These are phyloP conservation scores for Saturnia japonica DNA, from an alignment of 2,888 invertebrate species.

Conservation along the genomic window DNA sequence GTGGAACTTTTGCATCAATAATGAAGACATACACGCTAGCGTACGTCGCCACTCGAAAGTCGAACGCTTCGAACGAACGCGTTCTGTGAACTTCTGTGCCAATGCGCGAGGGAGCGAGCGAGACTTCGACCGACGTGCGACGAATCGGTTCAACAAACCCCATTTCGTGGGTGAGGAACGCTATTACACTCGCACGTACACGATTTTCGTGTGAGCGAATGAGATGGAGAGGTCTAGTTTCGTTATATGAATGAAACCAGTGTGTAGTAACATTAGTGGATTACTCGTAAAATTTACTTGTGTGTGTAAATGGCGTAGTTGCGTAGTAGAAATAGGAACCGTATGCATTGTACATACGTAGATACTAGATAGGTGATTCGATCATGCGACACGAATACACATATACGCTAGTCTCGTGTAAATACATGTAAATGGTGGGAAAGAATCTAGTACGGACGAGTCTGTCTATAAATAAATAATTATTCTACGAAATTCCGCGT, in stretches of 20 bases:
- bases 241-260: conserved; percentile 79
- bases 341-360: conserved; percentile 35
- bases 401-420: conserved; percentile 60
- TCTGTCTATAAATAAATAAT: conserved; percentile 17
- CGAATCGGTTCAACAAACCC: conserved; percentile 77
- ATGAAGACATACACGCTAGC: conserved; percentile 75
- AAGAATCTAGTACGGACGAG: conserved; percentile 16
- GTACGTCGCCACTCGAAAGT: conserved; percentile 72
- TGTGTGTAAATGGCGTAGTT: conserved; percentile 50
- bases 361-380: conserved; percentile 48
- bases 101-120: conserved; percentile 77
- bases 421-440: conserved; percentile 19
- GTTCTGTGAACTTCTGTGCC: conserved; percentile 49
- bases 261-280: conserved; percentile 67
- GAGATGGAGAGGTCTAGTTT: conserved; percentile 77
- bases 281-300: conserved; percentile 66
- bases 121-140: conserved; percentile 71
- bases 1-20: conserved; percentile 81
- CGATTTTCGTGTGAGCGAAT: conserved; percentile 51
- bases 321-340: conserved; percentile 43
- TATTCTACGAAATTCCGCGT: conserved; percentile 14
- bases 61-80: conserved; percentile 68
- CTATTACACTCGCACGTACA: conserved; percentile 59
- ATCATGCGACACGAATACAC: conserved; percentile 59
- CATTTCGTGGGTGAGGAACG: conserved; percentile 62